Percentiles rank a stretch among this genome's conserved stretches.
Conservation (phyloP, 2,888 invertebrate genomes). For the Prosopocoilus inquinatus region DNA sequence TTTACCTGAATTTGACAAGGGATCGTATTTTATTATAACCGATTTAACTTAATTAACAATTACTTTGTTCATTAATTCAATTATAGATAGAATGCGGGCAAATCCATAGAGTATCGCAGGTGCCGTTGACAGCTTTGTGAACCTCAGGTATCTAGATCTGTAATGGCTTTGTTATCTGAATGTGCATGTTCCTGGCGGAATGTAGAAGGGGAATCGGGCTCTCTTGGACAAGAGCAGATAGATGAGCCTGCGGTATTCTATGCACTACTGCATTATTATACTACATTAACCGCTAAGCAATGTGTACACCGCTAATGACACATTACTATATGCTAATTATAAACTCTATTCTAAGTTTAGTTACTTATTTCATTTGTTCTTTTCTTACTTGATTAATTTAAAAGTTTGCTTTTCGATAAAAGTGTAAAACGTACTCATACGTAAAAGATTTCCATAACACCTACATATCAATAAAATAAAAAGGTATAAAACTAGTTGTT, state of each 20-base stretch:
- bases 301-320: conserved; percentile 23
- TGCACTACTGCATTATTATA: conserved; percentile 26
- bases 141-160: conserved; percentile 41
- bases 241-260: conserved; percentile 26
- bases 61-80: conserved; percentile 33
- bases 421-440: too few relatives aligned
- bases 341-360: too few relatives aligned
- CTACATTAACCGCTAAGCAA: conserved; percentile 25
- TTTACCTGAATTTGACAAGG: conserved; percentile 30
- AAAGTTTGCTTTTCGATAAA: too few relatives aligned
- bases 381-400: too few relatives aligned
- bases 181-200: conserved; percentile 32
- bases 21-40: conserved; percentile 18
- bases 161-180: conserved; percentile 41
- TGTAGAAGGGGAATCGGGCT: conserved; percentile 18
- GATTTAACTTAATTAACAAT: conserved; percentile 38
- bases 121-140: conserved; percentile 38
- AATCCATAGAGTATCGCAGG: conserved; percentile 34
- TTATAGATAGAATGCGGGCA: conserved; percentile 38
- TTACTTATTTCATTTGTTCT: too few relatives aligned
- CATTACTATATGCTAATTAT: conserved; percentile 13
- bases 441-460: too few relatives aligned
- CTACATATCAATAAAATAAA: too few relatives aligned
- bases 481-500: too few relatives aligned
- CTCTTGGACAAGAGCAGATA: conserved; percentile 26